Evolutionary conservation across 2,113 vertebrate genomes (phyloP).

Genomic region (Ailurus styani): DNA sequence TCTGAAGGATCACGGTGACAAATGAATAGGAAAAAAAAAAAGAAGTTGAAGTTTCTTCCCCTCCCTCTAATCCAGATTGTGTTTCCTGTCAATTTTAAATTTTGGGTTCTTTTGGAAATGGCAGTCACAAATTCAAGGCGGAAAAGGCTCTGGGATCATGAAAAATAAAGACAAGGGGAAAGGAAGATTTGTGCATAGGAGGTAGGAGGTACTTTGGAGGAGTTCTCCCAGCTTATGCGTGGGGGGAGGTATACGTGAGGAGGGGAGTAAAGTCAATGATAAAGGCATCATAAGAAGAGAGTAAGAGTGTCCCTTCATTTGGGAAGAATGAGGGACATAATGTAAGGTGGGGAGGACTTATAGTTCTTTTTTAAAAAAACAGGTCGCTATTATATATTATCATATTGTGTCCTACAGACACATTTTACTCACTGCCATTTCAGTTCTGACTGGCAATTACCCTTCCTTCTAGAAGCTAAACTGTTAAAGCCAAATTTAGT

Average conservation of each 20-base stretch:
- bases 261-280: neutral
- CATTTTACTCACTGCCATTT: constrained; percentile 16
- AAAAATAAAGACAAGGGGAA: neutral
- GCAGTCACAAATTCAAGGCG: neutral
- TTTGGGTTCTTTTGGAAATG: neutral
- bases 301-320: neutral
- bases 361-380: neutral
- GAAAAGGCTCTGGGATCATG: neutral
- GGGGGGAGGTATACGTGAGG: neutral
- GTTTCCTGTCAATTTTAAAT: neutral
- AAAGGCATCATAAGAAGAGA: neutral
- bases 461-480: constrained; percentile 22
- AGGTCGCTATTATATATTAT: neutral
- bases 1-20: neutral
- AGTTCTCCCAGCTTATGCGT: neutral
- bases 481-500: constrained; percentile 33
- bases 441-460: constrained; percentile 23
- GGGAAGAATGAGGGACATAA: neutral
- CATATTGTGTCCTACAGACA: constrained; percentile 15
- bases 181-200: neutral
- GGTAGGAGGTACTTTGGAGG: neutral
- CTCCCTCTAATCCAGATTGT: neutral
- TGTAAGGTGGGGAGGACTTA: neutral
- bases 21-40: neutral
- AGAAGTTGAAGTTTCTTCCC: neutral